Evolutionary conservation across 2,113 vertebrate genomes (phyloP), one percentile per base, ranked within the genome.

Genomic region (Cichladusa arquata): DNA sequence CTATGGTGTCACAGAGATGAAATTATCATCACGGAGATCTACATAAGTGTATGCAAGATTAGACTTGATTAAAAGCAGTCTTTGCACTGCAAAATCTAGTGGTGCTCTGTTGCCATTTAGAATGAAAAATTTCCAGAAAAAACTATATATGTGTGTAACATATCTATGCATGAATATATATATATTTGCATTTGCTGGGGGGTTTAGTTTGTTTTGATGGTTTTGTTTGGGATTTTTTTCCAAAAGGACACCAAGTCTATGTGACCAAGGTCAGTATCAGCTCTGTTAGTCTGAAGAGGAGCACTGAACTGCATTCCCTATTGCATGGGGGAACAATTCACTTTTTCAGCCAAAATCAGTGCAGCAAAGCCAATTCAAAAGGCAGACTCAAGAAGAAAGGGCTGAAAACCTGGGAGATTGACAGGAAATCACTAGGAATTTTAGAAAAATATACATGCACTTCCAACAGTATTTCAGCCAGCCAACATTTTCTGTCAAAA

Each of bases 11-110:
- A 67, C 40, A 81, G 82, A 83, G 56, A 72, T 72, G 28, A 86
- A 86, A 94, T 88, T 71, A 42, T 58, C 67, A 86, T 83, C 84
- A 90, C 53, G 48, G 61, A 92, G 76, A 86, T 74, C 76, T 84
- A 17, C 80, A 31, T 84, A 79, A 94, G 34, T 9, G 10, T 64
- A 31, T 95, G 86, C 60, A 86, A 69, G 78, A 84, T 58, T 44
- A 66, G 72, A 64, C 20, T 36, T 84, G 81, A 90, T 89, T 72
- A 93, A 69, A 78, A 92, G 34, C 15, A 81, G 31, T 7, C 48
- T 54, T 84, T 61, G 71, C 48, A 31, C 57, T 85, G 53, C 24
- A 92, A 53, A 86, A 72, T 69, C 69, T 44, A 40, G 23, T 40
- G 64, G 15, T 56, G 48, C 40, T 53, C 10, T 9, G 3, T 77